A percentile compares a stretch with the other conserved stretches of the same genome.
phyloP scores from a whole-genome alignment of 2,797 vertebrate species.

The Martes flavigula region DNA sequence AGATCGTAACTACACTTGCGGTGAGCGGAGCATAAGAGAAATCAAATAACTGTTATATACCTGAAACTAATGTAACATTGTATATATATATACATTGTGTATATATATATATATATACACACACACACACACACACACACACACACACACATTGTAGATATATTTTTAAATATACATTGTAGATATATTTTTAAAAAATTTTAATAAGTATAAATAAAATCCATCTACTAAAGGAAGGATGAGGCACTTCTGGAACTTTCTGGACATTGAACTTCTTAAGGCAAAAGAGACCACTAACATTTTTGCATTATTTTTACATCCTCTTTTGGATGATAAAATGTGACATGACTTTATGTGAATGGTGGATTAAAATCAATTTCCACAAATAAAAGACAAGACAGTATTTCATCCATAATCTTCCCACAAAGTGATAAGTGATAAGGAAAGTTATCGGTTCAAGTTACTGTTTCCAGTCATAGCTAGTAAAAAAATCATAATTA shows the following conservation, averaged over 20 bases:
- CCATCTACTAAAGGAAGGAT: background rate
- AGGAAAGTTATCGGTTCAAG: background rate
- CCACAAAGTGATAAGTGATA: background rate
- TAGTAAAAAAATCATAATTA: conserved; percentile 43
- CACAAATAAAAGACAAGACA: background rate
- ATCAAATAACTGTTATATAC: background rate
- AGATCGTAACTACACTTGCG: background rate
- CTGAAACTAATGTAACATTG: background rate
- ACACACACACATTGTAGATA: no score
- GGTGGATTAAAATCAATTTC: conserved; percentile 9
- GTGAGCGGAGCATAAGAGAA: background rate
- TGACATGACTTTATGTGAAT: background rate
- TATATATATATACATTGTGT: no score
- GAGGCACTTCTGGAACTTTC: background rate
- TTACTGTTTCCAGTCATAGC: background rate
- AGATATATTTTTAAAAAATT: background rate
- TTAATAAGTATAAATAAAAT: background rate
- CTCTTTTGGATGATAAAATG: conserved; percentile 5
- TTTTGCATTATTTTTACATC: background rate
- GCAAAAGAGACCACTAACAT: background rate
- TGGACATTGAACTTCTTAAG: background rate
- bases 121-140: no score
- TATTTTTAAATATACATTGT: no score
- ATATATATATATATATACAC: no score
- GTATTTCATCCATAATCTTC: background rate